Evolutionary conservation across 2,888 invertebrate species (phyloP), one percentile per base, ranked within the genome.

Genomic region (Tetragonula carbonaria): DNA sequence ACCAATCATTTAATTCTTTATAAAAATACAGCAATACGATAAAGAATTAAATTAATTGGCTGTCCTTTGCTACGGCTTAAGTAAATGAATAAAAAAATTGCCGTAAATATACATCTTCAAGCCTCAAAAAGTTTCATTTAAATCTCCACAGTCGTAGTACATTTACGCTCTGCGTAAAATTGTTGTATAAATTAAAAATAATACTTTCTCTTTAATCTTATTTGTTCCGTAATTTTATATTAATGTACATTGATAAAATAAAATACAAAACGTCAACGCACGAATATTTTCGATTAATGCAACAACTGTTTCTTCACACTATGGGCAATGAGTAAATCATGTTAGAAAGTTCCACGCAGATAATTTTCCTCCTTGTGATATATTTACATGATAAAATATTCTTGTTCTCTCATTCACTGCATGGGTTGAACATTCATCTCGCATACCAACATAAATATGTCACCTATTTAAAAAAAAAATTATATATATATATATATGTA

Each of bases 1-100:
- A 88, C 92, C 92, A 92, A 91, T 89, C 91, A 90, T 89, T 93
- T 91, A 92, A 93, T 88, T 92, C 91, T 92, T 91, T 91, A 93
- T 84, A 88, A 89, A 87, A 92, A 91, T 85, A 90, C 84, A 92
- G 91, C 90, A 74, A 92, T 28, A 28, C 86, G 87, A 89, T 91
- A 92, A 94, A 92, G 92, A 92, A 88, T 92, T 92, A 87, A 92
- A 92, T 75, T 88, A 88, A 90, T 92, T 91, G 92, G 91, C 90
- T 84, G 79, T 74, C 74, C 18, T 73, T 74, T 72, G 23, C 45
- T 65, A 82, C 86, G 84, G 82, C 80, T 65, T 75, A 74, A 71
- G 59, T 77, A 85, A 76, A 84, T 18, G 57, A 71, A 80, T 55
- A 78, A 13, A 86, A 86, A 80, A 77, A 78, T 74, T 59, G 77